phyloP scores from a whole-genome alignment of 35 echinoderm and acorn worm species.

The Eucidaris tribuloides region DNA sequence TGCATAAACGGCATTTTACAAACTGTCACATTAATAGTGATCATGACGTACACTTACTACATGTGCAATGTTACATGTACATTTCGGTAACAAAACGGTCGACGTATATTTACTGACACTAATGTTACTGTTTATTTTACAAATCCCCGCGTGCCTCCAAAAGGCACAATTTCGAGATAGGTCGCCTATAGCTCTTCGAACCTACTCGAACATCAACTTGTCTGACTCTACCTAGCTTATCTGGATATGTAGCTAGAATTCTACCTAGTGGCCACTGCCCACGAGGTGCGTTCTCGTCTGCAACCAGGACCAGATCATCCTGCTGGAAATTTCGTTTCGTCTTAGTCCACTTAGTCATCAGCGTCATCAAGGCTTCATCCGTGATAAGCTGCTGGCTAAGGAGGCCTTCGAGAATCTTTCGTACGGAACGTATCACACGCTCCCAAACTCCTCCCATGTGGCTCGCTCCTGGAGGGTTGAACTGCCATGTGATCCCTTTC shows the following conservation, averaged over 20 bases:
- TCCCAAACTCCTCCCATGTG: conserved; percentile 69
- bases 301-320: conserved; percentile 58
- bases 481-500: conserved; percentile 54
- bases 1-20: too few relatives aligned
- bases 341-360: conserved; percentile 43
- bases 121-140: too few relatives aligned
- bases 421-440: conserved; percentile 40
- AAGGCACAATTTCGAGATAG: conserved; percentile 56
- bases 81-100: too few relatives aligned
- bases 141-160: too few relatives aligned
- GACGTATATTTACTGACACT: too few relatives aligned
- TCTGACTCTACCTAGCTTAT: conserved; percentile 44
- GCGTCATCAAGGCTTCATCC: conserved; percentile 33
- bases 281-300: conserved; percentile 12
- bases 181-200: conserved; percentile 31
- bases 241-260: conserved; percentile 47
- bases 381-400: conserved; percentile 36
- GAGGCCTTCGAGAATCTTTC: conserved; percentile 39
- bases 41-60: too few relatives aligned
- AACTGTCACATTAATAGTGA: too few relatives aligned
- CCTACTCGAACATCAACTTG: conserved; percentile 54
- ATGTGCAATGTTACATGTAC: too few relatives aligned
- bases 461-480: conserved; percentile 60
- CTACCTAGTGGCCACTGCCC: conserved; percentile 54
- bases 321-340: conserved; percentile 33